Base-by-base conservation (phyloP, 2,888 invertebrate genomes). In the Drosophila infuscata region DNA sequence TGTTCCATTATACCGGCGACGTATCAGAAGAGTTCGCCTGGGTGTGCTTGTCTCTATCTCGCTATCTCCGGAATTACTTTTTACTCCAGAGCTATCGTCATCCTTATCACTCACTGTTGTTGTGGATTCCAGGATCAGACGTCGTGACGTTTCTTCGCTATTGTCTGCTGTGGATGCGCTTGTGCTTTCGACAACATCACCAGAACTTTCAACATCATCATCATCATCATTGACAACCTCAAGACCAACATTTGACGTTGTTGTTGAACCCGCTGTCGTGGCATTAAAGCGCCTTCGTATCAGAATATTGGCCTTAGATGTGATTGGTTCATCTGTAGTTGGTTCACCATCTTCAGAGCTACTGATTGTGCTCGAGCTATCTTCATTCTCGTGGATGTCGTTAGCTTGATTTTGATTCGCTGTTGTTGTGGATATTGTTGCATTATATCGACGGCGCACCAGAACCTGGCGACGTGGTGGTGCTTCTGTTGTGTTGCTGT, bases 401-500 rank as follows among this genome's bases (percentile, higher is more conserved):
- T 33, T 36, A 3, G 33, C 25, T 35, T 30, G 52, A 17, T 35
- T 38, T 11, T 33, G 48, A 33, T 33, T 20, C 12, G 53, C 6
- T 7, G 54, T 20, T 54, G 53, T 35, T 12, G 20, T n/a, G 3
- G 36, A 54, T 54, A 25, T 29, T 9, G 62, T 61, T 25, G 43
- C 12, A 35, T 66, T 66, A 29, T 62, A 62, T 1, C 62, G 51
- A 6, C 65, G 62, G 3, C 61, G 62, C 12, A 41, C 20, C 7
- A 61, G 33, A 20, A 29, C 20, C 41, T 52, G 49, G 0, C 25
- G 59, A 17, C 33, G 38, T 41, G 25, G 41, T 2, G 52, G n/a
- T 6, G 52, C 9, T 30, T 20, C 43, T 25, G 25, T 25, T 25
- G 25, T 25, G 17, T 3, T 52, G 12, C 3, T 36, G 12, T 9